Conservation (phyloP, 2,113 vertebrate genomes). For the Lates calcarifer region DNA sequence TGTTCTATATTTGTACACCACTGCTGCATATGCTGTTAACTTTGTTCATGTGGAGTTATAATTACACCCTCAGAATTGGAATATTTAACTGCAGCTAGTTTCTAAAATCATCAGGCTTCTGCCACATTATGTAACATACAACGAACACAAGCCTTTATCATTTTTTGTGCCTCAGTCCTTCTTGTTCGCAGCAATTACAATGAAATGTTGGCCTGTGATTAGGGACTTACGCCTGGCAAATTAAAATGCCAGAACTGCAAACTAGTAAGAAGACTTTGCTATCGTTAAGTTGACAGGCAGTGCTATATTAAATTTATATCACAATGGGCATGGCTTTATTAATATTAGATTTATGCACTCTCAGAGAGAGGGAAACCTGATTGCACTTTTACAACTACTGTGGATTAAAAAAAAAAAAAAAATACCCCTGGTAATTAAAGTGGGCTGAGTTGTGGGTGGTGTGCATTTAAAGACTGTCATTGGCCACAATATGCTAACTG, state of each 20-base stretch:
- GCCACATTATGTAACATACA: conserved; percentile 39
- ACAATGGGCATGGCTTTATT: conserved; percentile 64
- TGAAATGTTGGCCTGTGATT: conserved; percentile 71
- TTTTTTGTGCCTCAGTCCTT: conserved; percentile 26
- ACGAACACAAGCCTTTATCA: conserved; percentile 36
- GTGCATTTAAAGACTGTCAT: conserved; percentile 9
- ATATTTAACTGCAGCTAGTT: conserved; percentile 48
- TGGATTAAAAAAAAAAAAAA: conserved; percentile 57
- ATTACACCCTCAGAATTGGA: conserved; percentile 25
- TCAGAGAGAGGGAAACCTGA: conserved; percentile 55
- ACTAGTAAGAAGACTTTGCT: conserved; percentile 60
- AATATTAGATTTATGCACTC: conserved; percentile 71
- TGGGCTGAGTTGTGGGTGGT: not conserved
- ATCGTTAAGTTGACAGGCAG: conserved; percentile 58
- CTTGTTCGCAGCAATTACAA: conserved; percentile 65
- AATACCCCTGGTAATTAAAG: conserved; percentile 37
- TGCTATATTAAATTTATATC: conserved; percentile 70
- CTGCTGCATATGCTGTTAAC: conserved; percentile 4
- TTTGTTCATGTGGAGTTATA: conserved; percentile 13
- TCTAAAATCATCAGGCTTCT: conserved; percentile 29
- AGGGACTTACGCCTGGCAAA: conserved; percentile 55
- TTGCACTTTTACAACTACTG: conserved; percentile 57
- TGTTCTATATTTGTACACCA: conserved; percentile 7
- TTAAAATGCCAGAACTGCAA: conserved; percentile 64
- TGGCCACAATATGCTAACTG: conserved; percentile 24